Percentiles rank a stretch among this genome's conserved stretches.
Evolutionary conservation across 2,797 vertebrate genomes (phyloP).

Genomic region (Podarcis siculus): DNA sequence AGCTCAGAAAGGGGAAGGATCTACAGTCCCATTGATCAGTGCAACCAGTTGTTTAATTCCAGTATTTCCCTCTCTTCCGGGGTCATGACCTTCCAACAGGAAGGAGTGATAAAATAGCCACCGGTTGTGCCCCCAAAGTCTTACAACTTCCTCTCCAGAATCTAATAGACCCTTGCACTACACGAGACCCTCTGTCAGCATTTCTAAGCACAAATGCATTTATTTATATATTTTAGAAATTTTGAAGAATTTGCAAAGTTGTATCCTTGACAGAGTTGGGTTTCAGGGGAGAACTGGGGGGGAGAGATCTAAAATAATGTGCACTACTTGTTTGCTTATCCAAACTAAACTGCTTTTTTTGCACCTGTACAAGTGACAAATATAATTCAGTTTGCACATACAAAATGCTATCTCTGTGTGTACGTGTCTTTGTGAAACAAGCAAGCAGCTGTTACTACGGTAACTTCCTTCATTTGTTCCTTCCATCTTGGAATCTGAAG

Average conservation of each 20-base stretch:
- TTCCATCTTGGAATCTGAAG: neutral
- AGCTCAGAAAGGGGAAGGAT: too few species aligned
- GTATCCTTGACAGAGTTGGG: neutral
- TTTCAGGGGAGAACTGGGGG: neutral
- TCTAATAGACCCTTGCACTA: too few species aligned
- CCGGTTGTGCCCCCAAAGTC: too few species aligned
- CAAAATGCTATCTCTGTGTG: neutral
- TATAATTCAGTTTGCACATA: conserved; percentile 11
- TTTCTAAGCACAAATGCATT: neutral
- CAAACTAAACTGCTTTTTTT: neutral
- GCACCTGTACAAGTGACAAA: conserved; percentile 18
- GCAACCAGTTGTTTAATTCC: too few species aligned
- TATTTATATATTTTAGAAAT: neutral
- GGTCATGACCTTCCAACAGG: too few species aligned
- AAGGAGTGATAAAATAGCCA: too few species aligned
- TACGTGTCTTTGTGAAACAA: neutral
- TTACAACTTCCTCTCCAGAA: too few species aligned
- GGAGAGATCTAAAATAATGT: neutral
- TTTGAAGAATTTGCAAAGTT: neutral
- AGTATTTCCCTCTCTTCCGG: too few species aligned
- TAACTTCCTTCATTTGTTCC: neutral
- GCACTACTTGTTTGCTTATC: neutral
- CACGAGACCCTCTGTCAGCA: too few species aligned
- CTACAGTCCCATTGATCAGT: too few species aligned
- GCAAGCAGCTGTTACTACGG: neutral